Percentiles rank a stretch among this genome's conserved stretches.
phyloP scores from a whole-genome alignment of 2,888 invertebrate species.

The Tinea trinotella region DNA sequence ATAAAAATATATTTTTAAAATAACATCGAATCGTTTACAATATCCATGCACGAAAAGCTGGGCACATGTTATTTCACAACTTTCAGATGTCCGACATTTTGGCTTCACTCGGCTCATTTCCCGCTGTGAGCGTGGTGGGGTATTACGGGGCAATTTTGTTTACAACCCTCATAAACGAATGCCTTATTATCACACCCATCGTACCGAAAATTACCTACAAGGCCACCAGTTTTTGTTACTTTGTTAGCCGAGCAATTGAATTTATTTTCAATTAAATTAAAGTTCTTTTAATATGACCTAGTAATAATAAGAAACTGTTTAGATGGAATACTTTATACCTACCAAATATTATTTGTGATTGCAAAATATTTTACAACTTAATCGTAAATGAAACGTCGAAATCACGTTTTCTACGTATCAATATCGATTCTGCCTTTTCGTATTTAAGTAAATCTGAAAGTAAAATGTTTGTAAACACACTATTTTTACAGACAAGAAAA shows the following conservation, averaged over 20 bases:
- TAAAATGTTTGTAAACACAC: too few relatives aligned
- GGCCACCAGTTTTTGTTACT: slow-evolving; percentile 16
- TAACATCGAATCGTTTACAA: neutral
- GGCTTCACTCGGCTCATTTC: neutral
- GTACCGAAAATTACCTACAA: slow-evolving; percentile 16
- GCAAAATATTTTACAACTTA: too few relatives aligned
- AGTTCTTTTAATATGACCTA: neutral
- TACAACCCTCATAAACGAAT: slow-evolving; percentile 40
- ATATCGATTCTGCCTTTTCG: too few relatives aligned
- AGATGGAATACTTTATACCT: too few relatives aligned
- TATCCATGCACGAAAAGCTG: neutral
- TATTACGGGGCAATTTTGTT: slow-evolving; percentile 48
- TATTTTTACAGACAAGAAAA: too few relatives aligned
- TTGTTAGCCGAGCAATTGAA: neutral
- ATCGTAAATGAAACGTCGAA: too few relatives aligned
- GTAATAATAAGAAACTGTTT: too few relatives aligned
- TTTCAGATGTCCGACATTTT: neutral
- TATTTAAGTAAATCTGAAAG: too few relatives aligned
- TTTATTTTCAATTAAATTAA: neutral
- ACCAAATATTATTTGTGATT: too few relatives aligned
- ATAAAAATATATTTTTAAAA: too few relatives aligned
- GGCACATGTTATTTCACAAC: neutral
- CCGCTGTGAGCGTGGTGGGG: slow-evolving; percentile 26
- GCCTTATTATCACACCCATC: slow-evolving; percentile 34
- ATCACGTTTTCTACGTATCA: too few relatives aligned